Base-by-base conservation (phyloP, 2,888 invertebrate species). In the Microctonus brassicae region DNA sequence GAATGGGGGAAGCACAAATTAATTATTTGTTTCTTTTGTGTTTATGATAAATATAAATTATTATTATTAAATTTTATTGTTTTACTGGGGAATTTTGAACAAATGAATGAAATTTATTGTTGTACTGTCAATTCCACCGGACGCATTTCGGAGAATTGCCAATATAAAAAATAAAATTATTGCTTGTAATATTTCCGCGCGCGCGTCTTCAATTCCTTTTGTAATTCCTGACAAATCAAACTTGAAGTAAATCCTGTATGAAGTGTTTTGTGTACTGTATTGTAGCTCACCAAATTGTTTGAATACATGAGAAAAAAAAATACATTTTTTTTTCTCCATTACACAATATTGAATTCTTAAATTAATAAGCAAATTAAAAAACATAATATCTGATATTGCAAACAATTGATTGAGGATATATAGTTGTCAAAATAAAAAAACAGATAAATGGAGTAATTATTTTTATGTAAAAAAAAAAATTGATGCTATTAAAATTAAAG, bases 101-200 rank as follows among this genome's bases (percentile, higher is more conserved):
- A 52, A 52, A 24, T 34, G 26, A 42, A 42, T 47, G 47, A 47
- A n/a, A 47, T 20, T 17, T 17, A 2, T 17, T 1, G 20, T 69
- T 66, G 78, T 77, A 75, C 73, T 73, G 67, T 72, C 77, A 77
- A 80, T 70, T 79, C 77, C 78, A 78, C 80, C 81, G 81, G n/a
- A 82, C 84, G 84, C 84, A 84, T 84, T 84, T 76, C 80, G 82
- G 80, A 78, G 79, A 81, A 72, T 80, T 78, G 75, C 67, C 73
- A 73, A 73, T 71, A 78, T 76, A 70, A 60, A 24, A 20, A 17
- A 29, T 7, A 29, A 39, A 66, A 64, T 17, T n/a, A n/a, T 2
- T 42, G n/a, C 47, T 17, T 76, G 78, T 81, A 79, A 80, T 77
- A 79, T 79, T 84, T 55, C 76, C 78, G 79, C 75, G 77, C 79